Base-by-base conservation (phyloP, 1,140 invertebrate species). In the Eupeodes corollae region DNA sequence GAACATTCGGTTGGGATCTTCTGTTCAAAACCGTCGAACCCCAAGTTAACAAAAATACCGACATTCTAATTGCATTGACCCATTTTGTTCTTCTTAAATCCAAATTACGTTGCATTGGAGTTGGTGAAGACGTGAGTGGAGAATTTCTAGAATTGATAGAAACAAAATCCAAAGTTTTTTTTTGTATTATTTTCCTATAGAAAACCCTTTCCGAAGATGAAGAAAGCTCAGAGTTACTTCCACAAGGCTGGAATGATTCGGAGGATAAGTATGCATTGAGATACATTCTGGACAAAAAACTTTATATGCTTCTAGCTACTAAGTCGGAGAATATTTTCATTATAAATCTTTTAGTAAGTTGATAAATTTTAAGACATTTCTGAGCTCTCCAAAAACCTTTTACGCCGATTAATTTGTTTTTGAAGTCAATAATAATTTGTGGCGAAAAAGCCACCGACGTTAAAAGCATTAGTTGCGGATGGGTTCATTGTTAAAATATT, bases 1-100 rank as follows among this genome's bases (percentile, higher is more conserved):
- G 8, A 26, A 5, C 21, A 26, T 84, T 84, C 64, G 84, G 84
- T n/a, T 86, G 83, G 76, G 83, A 86, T 59, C 63, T 86, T 44
- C 67, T 84, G 30, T 79, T 78, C 52, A 77, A 74, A 55, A 73
- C 76, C 14, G 73, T 81, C 40, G 72, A 77, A 54, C 68, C 69
- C 41, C 74, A 82, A 56, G 65, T 86, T 10, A 69, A 68, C 41
- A 78, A 75, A 51, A 84, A 86, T 60, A 70, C 82, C 49, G 84
- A 88, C 68, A 63, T 84, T 35, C 59, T 86, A 31, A 64, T 86
- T 37, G 73, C 79, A 16, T 76, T 88, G 38, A 67, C 78, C 18
- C 85, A 88, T 59, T 86, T 81, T 72, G 76, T 79, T 59, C 61
- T 87, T 2, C 72, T 79, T 1, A 85, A 81, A 64, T 80, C 79